Evolutionary conservation across 2,888 invertebrate species (phyloP), one percentile per base, ranked within the genome.

Genomic region (Apomyelois bistriatella): DNA sequence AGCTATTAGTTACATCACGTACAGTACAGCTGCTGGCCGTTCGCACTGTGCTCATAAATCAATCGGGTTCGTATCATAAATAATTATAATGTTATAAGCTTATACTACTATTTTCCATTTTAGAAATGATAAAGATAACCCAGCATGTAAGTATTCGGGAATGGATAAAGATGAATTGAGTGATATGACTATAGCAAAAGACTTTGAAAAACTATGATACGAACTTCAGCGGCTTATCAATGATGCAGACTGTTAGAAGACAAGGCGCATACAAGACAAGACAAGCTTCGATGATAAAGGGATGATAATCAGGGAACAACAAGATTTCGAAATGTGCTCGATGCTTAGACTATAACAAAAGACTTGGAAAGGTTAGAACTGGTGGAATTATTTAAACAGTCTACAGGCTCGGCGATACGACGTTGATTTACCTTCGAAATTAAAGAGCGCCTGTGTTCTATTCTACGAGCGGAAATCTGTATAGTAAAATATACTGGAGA

Each of bases 11-110:
- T 32, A 46, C 40, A 16, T 40, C 15, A 40, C 15, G 36, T 12
- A 13, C 50, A 22, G 22, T 10, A 32, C 54, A 56, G 54, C 53
- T 32, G 46, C 51, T 17, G 16, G 28, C 43, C 42, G 42, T 40
- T 32, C 32, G 48, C 36, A 15, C 28, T 15, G 9, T 48, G 30
- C 22, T 47, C 48, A 54, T 48, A 46, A 52, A 36, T 46, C 49
- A 49, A 43, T 46, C 46, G 10, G 12, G 6, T 5, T 5, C n/a
- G 10, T 12, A 36, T 53, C 15, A 12, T 28, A 48, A 13, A 37
- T 40, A 1, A 9, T n/a, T n/a, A n/a, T n/a, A n/a, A n/a, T n/a
- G n/a, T n/a, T n/a, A 17, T 30, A 48, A 30, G 28, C 43, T 30
- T 8, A 22, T n/a, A 30, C 10, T 5, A 5, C 22, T 22, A n/a